A percentile compares a stretch with the other conserved stretches of the same genome.
Evolutionary conservation across 2,888 invertebrate species (phyloP).

Genomic region (Eudemis profundana): DNA sequence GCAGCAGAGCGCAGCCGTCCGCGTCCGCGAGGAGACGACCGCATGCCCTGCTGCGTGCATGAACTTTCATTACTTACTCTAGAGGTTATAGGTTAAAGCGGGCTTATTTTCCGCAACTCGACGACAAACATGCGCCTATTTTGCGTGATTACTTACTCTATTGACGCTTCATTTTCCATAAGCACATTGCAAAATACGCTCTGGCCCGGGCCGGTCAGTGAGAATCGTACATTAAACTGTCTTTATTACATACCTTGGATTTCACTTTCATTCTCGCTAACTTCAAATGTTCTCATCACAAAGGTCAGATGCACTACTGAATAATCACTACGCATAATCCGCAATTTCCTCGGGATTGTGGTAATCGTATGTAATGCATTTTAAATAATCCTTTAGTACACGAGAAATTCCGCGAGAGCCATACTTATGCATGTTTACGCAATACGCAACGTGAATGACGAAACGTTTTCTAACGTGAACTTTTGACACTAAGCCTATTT

Average conservation of each 20-base stretch:
- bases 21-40: no score
- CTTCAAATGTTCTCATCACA: background rate
- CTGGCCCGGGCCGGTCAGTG: no score
- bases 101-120: no score
- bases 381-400: conserved; percentile 26
- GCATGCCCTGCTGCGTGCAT: no score
- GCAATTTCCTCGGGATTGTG: background rate
- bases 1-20: no score
- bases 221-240: no score
- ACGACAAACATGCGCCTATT: no score
- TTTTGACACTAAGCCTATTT: conserved; percentile 36
- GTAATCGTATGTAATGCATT: conserved; percentile 29
- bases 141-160: no score
- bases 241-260: background rate
- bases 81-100: no score
- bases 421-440: conserved; percentile 18
- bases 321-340: background rate
- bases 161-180: no score
- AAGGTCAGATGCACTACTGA: background rate
- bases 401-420: conserved; percentile 27
- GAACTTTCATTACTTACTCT: no score
- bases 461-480: conserved; percentile 37
- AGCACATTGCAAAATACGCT: no score
- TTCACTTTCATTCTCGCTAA: background rate
- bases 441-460: conserved; percentile 31